A percentile compares a stretch with the other conserved stretches of the same genome.
phyloP scores from a whole-genome alignment of 2,797 vertebrate genomes.

The Calcarius lapponicus region DNA sequence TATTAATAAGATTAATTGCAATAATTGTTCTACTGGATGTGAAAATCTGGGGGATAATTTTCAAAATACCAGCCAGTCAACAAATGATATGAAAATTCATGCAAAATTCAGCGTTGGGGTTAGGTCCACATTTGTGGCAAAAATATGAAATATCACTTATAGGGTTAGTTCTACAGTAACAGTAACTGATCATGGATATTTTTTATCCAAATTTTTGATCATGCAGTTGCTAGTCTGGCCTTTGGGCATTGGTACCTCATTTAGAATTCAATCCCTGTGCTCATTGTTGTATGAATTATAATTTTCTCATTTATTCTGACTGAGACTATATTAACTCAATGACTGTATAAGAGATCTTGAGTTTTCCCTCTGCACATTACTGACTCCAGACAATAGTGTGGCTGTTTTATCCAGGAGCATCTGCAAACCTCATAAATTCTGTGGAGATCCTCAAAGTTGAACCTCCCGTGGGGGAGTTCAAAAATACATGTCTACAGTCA shows the following conservation, averaged over 20 bases:
- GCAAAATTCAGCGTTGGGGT: neutral
- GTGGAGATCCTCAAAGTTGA: neutral
- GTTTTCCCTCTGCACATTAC: neutral
- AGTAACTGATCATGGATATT: neutral
- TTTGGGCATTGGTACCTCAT: neutral
- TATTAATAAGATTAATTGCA: neutral
- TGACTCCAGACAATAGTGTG: neutral
- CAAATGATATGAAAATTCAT: neutral
- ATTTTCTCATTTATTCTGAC: neutral
- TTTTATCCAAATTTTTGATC: neutral
- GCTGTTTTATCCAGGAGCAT: neutral
- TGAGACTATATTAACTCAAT: neutral
- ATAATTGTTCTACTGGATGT: neutral
- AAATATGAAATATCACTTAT: neutral
- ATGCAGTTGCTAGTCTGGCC: neutral
- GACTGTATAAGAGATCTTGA: neutral
- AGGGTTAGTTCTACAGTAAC: neutral
- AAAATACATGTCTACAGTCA: neutral
- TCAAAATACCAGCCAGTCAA: neutral
- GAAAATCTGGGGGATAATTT: neutral
- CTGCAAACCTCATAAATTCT: neutral
- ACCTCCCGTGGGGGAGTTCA: neutral
- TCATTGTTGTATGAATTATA: neutral
- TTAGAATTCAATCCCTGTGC: neutral
- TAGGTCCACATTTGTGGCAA: neutral